Conservation (phyloP, 2,113 vertebrate genomes). For the Tragelaphus imberbis region DNA sequence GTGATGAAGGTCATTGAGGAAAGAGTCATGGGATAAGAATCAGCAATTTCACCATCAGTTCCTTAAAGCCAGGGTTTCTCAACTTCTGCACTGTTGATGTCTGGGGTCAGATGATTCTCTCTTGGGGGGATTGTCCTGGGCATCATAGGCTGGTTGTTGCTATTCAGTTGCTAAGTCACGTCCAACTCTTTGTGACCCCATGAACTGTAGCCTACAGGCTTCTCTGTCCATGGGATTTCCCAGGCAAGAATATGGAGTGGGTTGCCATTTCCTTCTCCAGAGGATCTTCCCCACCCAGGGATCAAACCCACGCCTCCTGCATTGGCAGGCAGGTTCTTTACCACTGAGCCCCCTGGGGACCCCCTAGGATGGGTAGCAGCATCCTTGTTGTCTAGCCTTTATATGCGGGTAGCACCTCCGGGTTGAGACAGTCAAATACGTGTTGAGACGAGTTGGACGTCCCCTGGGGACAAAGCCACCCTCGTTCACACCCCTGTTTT, state of each 20-base stretch:
- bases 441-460: not conserved
- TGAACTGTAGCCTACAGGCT: not conserved
- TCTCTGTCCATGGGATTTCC: not conserved
- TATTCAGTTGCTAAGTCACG: not conserved
- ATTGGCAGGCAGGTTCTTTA: not conserved
- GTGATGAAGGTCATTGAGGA: rapidly evolving
- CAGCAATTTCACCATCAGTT: rapidly evolving
- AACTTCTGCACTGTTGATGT: rapidly evolving
- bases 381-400: not conserved
- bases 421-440: rapidly evolving
- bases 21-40: not conserved
- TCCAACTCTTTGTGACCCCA: not conserved
- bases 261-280: not conserved
- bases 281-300: not conserved
- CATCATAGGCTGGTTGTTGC: rapidly evolving
- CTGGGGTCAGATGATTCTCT: not conserved
- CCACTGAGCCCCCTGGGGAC: not conserved
- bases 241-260: not conserved
- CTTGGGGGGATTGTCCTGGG: not conserved
- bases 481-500: not conserved
- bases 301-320: not conserved
- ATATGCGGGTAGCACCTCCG: rapidly evolving
- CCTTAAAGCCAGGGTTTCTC: not conserved
- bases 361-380: not conserved
- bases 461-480: not conserved